phyloP scores from a whole-genome alignment of 2,888 invertebrate genomes.

The Diogma glabrata region DNA sequence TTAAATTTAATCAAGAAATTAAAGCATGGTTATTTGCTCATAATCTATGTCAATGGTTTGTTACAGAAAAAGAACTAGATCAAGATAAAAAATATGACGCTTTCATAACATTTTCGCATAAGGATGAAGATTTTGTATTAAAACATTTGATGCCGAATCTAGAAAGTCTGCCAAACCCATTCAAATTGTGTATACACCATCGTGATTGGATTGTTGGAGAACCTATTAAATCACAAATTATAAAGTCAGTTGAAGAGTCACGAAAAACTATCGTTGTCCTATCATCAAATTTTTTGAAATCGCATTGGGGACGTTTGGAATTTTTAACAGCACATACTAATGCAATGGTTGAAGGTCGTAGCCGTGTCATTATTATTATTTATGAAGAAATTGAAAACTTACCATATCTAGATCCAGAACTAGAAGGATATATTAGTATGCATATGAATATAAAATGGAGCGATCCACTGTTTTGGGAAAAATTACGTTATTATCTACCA shows the following conservation, averaged over 20 bases:
- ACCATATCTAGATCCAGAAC: constrained; percentile 51
- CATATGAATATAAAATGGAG: constrained; percentile 76
- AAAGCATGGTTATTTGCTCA: constrained; percentile 57
- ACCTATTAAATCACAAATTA: constrained; percentile 59
- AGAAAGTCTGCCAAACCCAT: constrained; percentile 49
- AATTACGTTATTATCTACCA: constrained; percentile 60
- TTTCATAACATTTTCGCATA: constrained; percentile 69
- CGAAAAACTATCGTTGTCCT: constrained; percentile 57
- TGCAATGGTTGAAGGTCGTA: constrained; percentile 54
- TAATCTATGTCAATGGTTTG: constrained; percentile 46
- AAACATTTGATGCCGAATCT: constrained; percentile 52
- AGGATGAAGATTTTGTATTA: constrained; percentile 59
- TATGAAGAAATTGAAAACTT: constrained; percentile 54
- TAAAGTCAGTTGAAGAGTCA: constrained; percentile 57
- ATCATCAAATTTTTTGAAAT: constrained; percentile 58
- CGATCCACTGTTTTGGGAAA: constrained; percentile 74
- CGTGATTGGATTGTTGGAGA: constrained; percentile 66
- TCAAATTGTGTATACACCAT: constrained; percentile 59
- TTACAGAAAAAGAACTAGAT: constrained; percentile 58
- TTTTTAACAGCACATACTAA: constrained; percentile 62
- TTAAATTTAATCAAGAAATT: constrained; percentile 47
- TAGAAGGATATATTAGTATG: constrained; percentile 56
- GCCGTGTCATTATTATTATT: constrained; percentile 59
- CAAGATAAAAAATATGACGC: constrained; percentile 56
- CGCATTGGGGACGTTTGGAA: constrained; percentile 65